phyloP scores from a whole-genome alignment of 2,888 invertebrate genomes.

The Melanostoma mellinum region DNA sequence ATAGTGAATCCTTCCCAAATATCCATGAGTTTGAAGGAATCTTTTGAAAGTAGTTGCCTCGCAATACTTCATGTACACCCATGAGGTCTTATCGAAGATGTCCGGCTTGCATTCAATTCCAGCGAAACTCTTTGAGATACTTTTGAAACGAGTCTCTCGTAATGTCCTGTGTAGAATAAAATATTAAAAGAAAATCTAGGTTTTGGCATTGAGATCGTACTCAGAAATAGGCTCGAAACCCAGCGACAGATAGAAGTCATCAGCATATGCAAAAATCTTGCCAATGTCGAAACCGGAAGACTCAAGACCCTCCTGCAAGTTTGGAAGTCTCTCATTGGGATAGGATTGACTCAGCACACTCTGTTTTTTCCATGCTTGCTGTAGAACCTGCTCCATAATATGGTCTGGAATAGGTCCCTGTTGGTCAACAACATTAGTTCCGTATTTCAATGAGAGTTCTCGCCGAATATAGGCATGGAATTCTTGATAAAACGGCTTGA shows the following conservation, averaged over 20 bases:
- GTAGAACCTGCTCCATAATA: slow-evolving; percentile 83
- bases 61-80: slow-evolving; percentile 83
- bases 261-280: slow-evolving; percentile 77
- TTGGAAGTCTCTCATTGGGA: slow-evolving; percentile 78
- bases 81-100: slow-evolving; percentile 60
- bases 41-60: slow-evolving; percentile 82
- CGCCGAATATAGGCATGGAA: slow-evolving; percentile 90
- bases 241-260: slow-evolving; percentile 79
- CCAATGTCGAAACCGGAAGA: slow-evolving; percentile 44
- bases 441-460: slow-evolving; percentile 86
- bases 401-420: slow-evolving; percentile 88
- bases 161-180: slow-evolving; percentile 67
- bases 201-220: slow-evolving; percentile 26
- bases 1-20: slow-evolving; percentile 86
- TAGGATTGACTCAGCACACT: slow-evolving; percentile 75
- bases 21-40: slow-evolving; percentile 84
- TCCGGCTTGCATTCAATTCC: slow-evolving; percentile 68
- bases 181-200: not conserved
- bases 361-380: slow-evolving; percentile 69
- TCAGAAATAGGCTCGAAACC: slow-evolving; percentile 75
- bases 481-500: slow-evolving; percentile 90
- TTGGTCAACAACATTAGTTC: slow-evolving; percentile 84
- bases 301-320: slow-evolving; percentile 83
- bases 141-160: slow-evolving; percentile 66
- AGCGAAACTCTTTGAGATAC: slow-evolving; percentile 71